Base-by-base conservation (phyloP, 2,888 invertebrate species). In the Embidobia sp. region DNA sequence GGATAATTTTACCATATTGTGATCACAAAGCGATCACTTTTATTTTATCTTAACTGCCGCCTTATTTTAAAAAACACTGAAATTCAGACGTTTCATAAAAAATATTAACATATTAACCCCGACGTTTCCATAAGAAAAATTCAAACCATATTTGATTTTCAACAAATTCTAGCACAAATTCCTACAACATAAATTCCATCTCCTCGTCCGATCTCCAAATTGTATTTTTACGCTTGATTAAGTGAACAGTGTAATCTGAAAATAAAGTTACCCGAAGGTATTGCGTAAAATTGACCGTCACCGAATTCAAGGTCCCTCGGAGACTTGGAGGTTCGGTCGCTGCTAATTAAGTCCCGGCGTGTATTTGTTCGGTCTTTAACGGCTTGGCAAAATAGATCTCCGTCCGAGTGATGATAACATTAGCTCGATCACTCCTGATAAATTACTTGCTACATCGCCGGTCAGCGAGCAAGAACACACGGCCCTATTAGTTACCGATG, bases 361-460 rank as follows among this genome's bases (percentile, higher is more conserved):
- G 26, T 66, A 10, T 66, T 66, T 66, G 40, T 66, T 66, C 46
- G 46, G 27, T 22, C 15, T 15, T 46, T 44, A 53, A 29, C 55
- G 35, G 8, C 29, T 46, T 26, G 18, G 31, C 29, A 40, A 57
- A 67, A 57, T 22, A 57, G 57, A 67, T 67, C 44, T 19, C 16
- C 18, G 33, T 37, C 33, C 10, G 18, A 35, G 67, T 22, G 48
- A 48, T 57, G 57, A 67, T 67, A 66, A 66, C 53, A 48, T 46
- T 55, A 27, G 22, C 40, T 26, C 29, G 67, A 57, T 67, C 55
- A 57, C 19, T 48, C 40, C 29, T 57, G 67, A 67, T 67, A 67
- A 67, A 67, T 67, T 37, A 48, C 53, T 37, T 33, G 44, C 37
- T 37, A 48, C 33, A 29, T 67, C 44, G 44, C 44, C 44, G 26